Evolutionary conservation across 2,797 vertebrate species (phyloP), one percentile per base, ranked within the genome.

Genomic region (Myripristis murdjan): DNA sequence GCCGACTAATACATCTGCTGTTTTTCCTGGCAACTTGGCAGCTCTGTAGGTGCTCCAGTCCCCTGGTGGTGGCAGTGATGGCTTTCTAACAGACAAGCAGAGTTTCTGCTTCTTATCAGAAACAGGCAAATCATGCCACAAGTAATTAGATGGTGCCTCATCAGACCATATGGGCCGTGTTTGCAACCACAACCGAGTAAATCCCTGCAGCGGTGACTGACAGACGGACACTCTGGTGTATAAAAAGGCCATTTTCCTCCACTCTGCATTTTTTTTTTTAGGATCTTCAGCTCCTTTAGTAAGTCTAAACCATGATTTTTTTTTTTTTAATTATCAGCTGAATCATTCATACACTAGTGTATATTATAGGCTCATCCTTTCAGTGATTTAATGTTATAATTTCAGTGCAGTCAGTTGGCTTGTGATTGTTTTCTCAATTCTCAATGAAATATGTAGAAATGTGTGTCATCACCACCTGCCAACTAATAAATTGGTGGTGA

Each of bases 131-230:
- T 8, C 49, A 48, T 64, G 46, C 54, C 60, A 70, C 65, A 79
- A 83, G 79, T 90, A 86, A 90, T 90, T 83, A 89, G 86, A 87
- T 83, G 56, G 74, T 68, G 63, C 72, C 63, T 77, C 75, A 83
- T 84, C 80, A 85, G 53, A 64, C 70, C 88, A 89, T 90, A 87
- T 90, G 89, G 60, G 39, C 78, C 54, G 62, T 28, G 52, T 85
- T 74, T 76, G 77, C 51, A 68, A 74, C 62, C 73, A 84, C 84
- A 77, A 82, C 81, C 77, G 76, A 77, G 43, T 83, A 85, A 90
- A 87, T 79, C 83, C 67, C 60, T 15, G 20, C 16, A 60, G 56
- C 54, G 33, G 43, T 75, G 61, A 58, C n/a, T 72, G 68, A 73
- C 73, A 75, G 69, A 59, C 44, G 23, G 62, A 5, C 5, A 16